These are phyloP conservation scores for Agelastica alni DNA, from an alignment of 2,888 invertebrate genomes.

Conservation along the genomic window DNA sequence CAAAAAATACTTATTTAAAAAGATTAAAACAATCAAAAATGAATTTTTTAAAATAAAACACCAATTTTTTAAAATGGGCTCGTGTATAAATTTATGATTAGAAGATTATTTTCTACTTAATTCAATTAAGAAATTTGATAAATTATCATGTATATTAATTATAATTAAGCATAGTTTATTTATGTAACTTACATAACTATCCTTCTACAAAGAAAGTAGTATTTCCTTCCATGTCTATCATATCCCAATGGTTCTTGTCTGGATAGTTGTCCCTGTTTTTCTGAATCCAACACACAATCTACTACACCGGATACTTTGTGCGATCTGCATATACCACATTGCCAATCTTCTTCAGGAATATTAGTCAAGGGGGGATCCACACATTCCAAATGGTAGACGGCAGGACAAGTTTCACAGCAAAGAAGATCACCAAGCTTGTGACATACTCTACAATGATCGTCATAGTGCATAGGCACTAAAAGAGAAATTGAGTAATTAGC, in stretches of 20 bases:
- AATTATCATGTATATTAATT: no score
- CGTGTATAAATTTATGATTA: no score
- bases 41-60: no score
- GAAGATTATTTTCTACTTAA: no score
- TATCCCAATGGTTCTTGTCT: slow-evolving; percentile 93
- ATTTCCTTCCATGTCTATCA: slow-evolving; percentile 95
- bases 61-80: no score
- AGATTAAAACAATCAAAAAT: no score
- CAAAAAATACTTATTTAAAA: no score
- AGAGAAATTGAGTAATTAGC: no score
- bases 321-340: slow-evolving; percentile 90
- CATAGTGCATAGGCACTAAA: slow-evolving; percentile 82
- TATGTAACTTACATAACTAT: slow-evolving; percentile 92
- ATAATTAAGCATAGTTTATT: no score
- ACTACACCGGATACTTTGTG: slow-evolving; percentile 92
- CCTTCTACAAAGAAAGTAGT: slow-evolving; percentile 93
- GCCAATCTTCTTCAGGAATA: slow-evolving; percentile 97
- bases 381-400: slow-evolving; percentile 96
- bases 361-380: slow-evolving; percentile 92
- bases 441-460: slow-evolving; percentile 90
- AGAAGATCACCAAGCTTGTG: slow-evolving; percentile 91
- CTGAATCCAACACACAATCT: slow-evolving; percentile 89
- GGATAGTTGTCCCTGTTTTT: slow-evolving; percentile 88
- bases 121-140: no score
- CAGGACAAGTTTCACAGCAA: slow-evolving; percentile 98